Conservation (phyloP, 2,888 invertebrate genomes). For the Andrena praecox region DNA sequence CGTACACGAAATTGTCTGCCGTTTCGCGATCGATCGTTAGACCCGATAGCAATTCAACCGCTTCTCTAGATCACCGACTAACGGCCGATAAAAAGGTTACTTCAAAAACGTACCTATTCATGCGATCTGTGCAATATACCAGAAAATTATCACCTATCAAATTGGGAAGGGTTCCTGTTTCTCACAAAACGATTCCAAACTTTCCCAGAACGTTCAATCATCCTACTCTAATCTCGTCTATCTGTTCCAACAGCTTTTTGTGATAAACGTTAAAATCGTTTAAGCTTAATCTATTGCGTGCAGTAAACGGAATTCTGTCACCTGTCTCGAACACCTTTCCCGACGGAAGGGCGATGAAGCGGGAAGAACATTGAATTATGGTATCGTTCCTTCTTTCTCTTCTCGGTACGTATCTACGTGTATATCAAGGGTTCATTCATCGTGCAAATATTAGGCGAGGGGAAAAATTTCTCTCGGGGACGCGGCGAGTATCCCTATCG, state of each 20-base stretch:
- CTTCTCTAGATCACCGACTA: conserved; percentile 2
- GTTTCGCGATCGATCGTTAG: not conserved
- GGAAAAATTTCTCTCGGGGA: not conserved
- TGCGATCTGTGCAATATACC: conserved; percentile 8
- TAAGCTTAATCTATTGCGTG: conserved; percentile 77
- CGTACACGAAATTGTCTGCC: not conserved
- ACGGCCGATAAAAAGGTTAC: not conserved
- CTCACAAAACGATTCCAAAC: not conserved
- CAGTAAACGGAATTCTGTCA: conserved; percentile 82
- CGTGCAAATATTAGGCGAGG: conserved; percentile 61
- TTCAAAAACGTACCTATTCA: not conserved
- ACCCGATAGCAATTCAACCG: not conserved
- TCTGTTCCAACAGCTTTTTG: not conserved
- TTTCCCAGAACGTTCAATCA: not conserved
- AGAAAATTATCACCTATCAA: not conserved
- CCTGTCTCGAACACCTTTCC: conserved; percentile 81
- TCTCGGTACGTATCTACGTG: conserved; percentile 14
- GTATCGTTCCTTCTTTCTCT: conserved; percentile 69
- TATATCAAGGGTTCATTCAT: conserved; percentile 46
- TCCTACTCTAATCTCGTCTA: conserved; percentile 53
- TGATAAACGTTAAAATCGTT: conserved; percentile 43
- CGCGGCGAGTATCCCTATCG: not conserved
- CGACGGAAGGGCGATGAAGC: conserved; percentile 80
- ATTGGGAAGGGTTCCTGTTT: not conserved
- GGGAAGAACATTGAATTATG: conserved; percentile 80